phyloP scores from a whole-genome alignment of 2,113 vertebrate species.

The Tachuris rubrigastra region DNA sequence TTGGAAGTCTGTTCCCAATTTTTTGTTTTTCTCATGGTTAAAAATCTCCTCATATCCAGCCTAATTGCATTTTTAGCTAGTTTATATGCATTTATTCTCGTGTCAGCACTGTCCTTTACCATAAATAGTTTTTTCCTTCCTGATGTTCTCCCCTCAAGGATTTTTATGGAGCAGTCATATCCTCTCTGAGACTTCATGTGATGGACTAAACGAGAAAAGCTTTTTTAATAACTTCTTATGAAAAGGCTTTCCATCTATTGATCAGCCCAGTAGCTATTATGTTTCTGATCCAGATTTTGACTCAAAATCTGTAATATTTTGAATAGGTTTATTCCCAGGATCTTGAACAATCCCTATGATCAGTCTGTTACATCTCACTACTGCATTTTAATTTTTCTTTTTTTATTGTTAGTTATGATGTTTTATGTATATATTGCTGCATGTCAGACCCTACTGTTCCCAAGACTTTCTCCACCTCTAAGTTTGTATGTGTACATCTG shows the following conservation, averaged over 20 bases:
- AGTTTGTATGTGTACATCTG: neutral
- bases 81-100: conserved; percentile 36
- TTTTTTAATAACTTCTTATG: neutral
- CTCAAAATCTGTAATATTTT: neutral
- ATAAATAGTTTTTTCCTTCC: conserved; percentile 58
- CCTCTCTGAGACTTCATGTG: conserved; percentile 4
- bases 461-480: neutral
- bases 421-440: neutral
- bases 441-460: neutral
- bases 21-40: neutral
- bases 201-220: neutral
- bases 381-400: neutral
- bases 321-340: neutral
- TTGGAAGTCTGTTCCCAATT: neutral
- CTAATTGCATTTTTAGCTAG: conserved; percentile 17
- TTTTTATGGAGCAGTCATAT: conserved; percentile 27
- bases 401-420: neutral
- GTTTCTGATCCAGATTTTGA: neutral
- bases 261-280: neutral
- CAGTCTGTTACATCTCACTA: neutral
- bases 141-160: conserved; percentile 17
- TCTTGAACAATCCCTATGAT: neutral
- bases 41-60: conserved; percentile 24
- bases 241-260: neutral
- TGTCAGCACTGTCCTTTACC: conserved; percentile 56